These are phyloP conservation scores for Fratercula arctica DNA, from an alignment of 2,797 vertebrate species.

Conservation along the genomic window DNA sequence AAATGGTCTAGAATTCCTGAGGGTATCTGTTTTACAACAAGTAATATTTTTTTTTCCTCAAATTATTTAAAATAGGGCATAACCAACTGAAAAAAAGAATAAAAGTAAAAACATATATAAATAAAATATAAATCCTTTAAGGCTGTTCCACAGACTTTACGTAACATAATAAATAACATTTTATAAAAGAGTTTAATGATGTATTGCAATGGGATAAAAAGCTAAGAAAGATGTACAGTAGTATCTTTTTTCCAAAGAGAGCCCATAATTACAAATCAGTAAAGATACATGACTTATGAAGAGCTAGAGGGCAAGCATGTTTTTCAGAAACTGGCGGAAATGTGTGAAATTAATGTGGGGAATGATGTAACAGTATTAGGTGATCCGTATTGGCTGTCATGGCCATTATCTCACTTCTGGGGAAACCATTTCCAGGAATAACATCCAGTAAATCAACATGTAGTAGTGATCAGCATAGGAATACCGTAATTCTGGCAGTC, in stretches of 20 bases:
- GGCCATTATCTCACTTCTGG: conserved; percentile 9
- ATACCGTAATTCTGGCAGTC: not conserved
- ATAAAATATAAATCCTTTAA: conserved; percentile 59
- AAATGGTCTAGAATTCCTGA: conserved; percentile 61
- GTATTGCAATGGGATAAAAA: conserved; percentile 38
- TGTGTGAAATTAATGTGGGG: not conserved
- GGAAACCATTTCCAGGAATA: conserved; percentile 23
- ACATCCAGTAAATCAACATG: not conserved
- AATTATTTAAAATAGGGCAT: conserved; percentile 54
- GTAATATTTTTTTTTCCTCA: conserved; percentile 28
- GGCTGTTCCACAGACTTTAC: not conserved
- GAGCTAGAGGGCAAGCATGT: not conserved
- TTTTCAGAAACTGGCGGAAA: conserved; percentile 16
- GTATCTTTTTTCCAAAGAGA: conserved; percentile 1
- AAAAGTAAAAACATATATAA: conserved; percentile 30
- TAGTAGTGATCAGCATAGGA: not conserved
- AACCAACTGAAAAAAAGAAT: conserved; percentile 17
- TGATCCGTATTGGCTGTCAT: not conserved
- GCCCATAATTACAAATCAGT: conserved; percentile 29
- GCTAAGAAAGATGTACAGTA: conserved; percentile 46
- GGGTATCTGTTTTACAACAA: conserved; percentile 50
- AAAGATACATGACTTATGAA: conserved; percentile 23
- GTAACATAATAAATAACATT: conserved; percentile 47
- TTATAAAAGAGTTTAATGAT: conserved; percentile 60
- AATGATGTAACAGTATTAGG: not conserved